Evolutionary conservation across 2,113 vertebrate species (phyloP).

Genomic region (Anhinga anhinga): DNA sequence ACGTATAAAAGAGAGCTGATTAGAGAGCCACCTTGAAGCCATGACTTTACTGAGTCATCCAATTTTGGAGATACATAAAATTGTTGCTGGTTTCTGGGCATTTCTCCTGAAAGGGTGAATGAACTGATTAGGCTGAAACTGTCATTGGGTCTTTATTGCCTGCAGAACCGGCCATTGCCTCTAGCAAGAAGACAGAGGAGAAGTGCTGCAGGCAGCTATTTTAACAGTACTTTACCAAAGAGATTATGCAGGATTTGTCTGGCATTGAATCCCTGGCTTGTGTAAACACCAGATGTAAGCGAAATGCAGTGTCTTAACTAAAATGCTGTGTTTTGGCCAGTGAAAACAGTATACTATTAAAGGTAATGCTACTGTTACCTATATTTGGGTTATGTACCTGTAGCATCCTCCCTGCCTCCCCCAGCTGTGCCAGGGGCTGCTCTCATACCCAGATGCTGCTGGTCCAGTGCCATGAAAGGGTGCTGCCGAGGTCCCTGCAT

Average conservation of each 20-base stretch:
- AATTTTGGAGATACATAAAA: background rate
- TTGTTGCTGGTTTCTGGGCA: background rate
- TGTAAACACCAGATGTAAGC: conserved; percentile 48
- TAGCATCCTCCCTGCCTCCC: background rate
- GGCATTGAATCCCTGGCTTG: conserved; percentile 15
- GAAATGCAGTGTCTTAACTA: background rate
- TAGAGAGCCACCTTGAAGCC: conserved; percentile 20
- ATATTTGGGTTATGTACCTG: background rate
- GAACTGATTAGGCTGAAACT: background rate
- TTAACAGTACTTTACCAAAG: conserved; percentile 1
- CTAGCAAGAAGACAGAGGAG: background rate
- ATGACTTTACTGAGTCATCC: background rate
- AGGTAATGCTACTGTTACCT: background rate
- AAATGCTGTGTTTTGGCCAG: background rate
- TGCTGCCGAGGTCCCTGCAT: background rate
- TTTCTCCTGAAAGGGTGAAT: conserved; percentile 18
- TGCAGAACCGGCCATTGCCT: background rate
- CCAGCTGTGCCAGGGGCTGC: background rate
- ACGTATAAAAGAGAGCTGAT: background rate
- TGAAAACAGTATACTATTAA: background rate
- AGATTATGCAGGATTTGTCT: conserved; percentile 33
- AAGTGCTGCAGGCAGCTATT: background rate
- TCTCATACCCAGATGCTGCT: background rate
- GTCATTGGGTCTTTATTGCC: background rate
- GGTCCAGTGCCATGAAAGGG: background rate